A percentile compares a stretch with the other conserved stretches of the same genome.
These are phyloP conservation scores for Phalloptychus januarius DNA, from an alignment of 2,797 vertebrate species.

Conservation along the genomic window DNA sequence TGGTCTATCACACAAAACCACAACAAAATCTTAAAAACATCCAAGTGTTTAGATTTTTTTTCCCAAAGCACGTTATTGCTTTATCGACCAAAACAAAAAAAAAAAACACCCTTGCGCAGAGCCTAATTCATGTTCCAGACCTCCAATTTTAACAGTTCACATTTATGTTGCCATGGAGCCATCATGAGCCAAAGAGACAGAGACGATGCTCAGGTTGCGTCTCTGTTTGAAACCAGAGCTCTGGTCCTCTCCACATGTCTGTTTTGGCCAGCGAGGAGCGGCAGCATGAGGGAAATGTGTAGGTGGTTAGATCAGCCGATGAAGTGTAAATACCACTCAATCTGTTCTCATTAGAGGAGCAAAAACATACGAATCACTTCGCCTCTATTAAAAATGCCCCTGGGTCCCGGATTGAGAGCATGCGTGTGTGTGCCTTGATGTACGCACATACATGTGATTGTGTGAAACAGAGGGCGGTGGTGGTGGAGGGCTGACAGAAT, in stretches of 20 bases:
- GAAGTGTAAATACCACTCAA: slow-evolving; percentile 84
- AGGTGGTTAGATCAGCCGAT: slow-evolving; percentile 78
- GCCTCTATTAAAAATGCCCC: slow-evolving; percentile 78
- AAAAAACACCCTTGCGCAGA: slow-evolving; percentile 20
- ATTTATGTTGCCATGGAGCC: slow-evolving; percentile 38
- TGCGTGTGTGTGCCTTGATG: slow-evolving; percentile 31
- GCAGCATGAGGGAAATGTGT: slow-evolving; percentile 73
- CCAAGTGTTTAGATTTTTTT: background rate
- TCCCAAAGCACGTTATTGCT: slow-evolving; percentile 2
- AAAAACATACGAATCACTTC: slow-evolving; percentile 78
- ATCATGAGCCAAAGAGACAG: slow-evolving; percentile 55
- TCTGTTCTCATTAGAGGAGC: slow-evolving; percentile 82
- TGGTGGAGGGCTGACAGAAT: slow-evolving; percentile 60
- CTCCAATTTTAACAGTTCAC: slow-evolving; percentile 40
- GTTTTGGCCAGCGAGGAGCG: slow-evolving; percentile 72
- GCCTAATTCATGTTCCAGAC: slow-evolving; percentile 28
- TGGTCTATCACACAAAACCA: background rate
- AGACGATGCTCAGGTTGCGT: slow-evolving; percentile 66
- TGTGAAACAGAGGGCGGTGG: slow-evolving; percentile 46
- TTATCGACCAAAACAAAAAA: slow-evolving; percentile 5
- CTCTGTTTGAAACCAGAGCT: slow-evolving; percentile 64
- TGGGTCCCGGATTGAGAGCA: slow-evolving; percentile 45
- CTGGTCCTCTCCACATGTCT: slow-evolving; percentile 71
- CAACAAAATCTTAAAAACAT: background rate
- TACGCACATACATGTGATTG: slow-evolving; percentile 43